phyloP scores from a whole-genome alignment of 2,888 invertebrate species.

The Prenolepis imparis region DNA sequence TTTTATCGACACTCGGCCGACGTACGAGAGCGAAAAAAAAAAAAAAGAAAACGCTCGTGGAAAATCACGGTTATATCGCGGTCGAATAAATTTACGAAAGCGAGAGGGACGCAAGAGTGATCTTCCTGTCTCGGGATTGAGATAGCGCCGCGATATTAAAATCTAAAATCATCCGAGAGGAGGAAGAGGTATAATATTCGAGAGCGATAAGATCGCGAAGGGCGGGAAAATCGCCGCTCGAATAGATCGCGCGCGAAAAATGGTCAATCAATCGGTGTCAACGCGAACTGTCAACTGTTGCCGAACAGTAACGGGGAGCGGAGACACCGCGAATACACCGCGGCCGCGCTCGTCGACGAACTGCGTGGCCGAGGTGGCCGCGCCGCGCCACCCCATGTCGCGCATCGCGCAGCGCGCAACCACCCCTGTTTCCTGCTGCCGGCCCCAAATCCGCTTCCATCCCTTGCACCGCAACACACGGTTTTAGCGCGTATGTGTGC shows the following conservation, averaged over 20 bases:
- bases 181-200: neutral
- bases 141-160: neutral
- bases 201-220: neutral
- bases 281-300: neutral
- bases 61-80: neutral
- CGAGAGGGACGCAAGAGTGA: neutral
- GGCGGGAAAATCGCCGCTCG: neutral
- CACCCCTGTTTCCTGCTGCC: constrained; percentile 61
- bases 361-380: constrained; percentile 75
- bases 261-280: neutral
- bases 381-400: constrained; percentile 48
- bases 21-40: neutral
- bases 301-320: neutral
- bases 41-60: neutral
- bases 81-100: constrained; percentile 22
- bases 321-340: constrained; percentile 52
- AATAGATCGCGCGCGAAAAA: neutral
- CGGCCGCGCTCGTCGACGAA: constrained; percentile 78
- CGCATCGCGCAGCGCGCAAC: constrained; percentile 38
- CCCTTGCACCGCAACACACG: neutral
- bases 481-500: too few relatives aligned
- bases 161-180: neutral
- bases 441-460: constrained; percentile 8
- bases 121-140: neutral
- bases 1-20: constrained; percentile 22